These are phyloP conservation scores for Anthopleura sola DNA, from an alignment of 64 coral and sea anemone species.

Conservation along the genomic window DNA sequence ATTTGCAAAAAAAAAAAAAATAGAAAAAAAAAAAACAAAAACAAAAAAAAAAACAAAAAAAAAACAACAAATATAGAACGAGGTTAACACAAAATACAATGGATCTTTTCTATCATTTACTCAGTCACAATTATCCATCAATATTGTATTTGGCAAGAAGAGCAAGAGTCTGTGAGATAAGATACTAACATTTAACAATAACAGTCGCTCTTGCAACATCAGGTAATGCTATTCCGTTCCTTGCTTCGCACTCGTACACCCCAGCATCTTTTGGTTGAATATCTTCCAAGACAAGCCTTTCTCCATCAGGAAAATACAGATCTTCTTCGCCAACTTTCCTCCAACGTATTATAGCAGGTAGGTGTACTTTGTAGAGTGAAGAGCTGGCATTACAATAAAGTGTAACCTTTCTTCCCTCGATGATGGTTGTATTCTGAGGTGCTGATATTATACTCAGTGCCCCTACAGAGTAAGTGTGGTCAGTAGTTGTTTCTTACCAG, in stretches of 20 bases:
- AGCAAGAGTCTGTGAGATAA: neutral
- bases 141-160: too few relatives aligned
- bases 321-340: neutral
- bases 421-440: conserved; percentile 32
- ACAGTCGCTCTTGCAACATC: conserved; percentile 6
- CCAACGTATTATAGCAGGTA: conserved; percentile 32
- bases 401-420: conserved; percentile 10
- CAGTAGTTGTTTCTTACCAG: too few relatives aligned
- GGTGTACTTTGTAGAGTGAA: neutral
- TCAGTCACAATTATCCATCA: too few relatives aligned
- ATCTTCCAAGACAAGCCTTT: neutral
- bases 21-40: too few relatives aligned
- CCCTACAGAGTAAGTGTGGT: conserved; percentile 23
- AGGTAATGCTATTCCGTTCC: conserved; percentile 40
- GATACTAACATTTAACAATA: conserved; percentile 33
- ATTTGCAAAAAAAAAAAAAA: too few relatives aligned
- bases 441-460: conserved; percentile 26
- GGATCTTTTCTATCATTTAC: too few relatives aligned
- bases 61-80: too few relatives aligned
- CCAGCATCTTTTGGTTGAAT: conserved; percentile 30
- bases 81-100: too few relatives aligned
- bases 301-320: conserved; percentile 2
- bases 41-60: too few relatives aligned
- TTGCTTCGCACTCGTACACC: conserved; percentile 39
- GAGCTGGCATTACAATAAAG: conserved; percentile 40